These are phyloP conservation scores for Erynnis tages DNA, from an alignment of 2,888 invertebrate genomes.

Conservation along the genomic window DNA sequence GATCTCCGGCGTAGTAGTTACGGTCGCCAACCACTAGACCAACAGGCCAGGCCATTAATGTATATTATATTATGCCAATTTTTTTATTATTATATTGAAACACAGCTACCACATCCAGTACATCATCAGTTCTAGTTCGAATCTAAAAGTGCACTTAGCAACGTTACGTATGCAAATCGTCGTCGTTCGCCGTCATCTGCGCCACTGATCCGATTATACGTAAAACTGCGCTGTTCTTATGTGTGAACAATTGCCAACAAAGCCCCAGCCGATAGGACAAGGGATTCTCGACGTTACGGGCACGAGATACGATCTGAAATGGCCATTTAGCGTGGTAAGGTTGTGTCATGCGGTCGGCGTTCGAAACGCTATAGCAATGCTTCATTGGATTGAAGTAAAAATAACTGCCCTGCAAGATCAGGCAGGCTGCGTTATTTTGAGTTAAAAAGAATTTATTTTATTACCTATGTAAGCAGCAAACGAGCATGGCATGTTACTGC, in stretches of 20 bases:
- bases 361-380: background rate
- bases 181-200: slow-evolving; percentile 54
- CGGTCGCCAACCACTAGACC: no score
- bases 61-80: no score
- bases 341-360: slow-evolving; percentile 6
- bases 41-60: no score
- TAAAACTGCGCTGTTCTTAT: slow-evolving; percentile 40
- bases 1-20: no score
- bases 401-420: no score
- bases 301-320: slow-evolving; percentile 18
- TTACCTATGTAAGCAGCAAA: no score
- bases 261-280: slow-evolving; percentile 10
- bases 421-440: no score
- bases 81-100: no score
- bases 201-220: slow-evolving; percentile 62
- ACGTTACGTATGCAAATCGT: slow-evolving; percentile 72
- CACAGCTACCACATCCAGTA: slow-evolving; percentile 13
- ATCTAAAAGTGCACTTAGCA: slow-evolving; percentile 68
- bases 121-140: slow-evolving; percentile 31
- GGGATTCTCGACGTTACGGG: slow-evolving; percentile 23
- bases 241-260: slow-evolving; percentile 35
- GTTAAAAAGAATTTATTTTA: no score
- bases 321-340: background rate
- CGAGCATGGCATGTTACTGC: no score
- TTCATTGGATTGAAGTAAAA: background rate